A percentile compares a stretch with the other conserved stretches of the same genome.
These are phyloP conservation scores for Spialia ferax DNA, from an alignment of 2,888 invertebrate species.

Conservation along the genomic window DNA sequence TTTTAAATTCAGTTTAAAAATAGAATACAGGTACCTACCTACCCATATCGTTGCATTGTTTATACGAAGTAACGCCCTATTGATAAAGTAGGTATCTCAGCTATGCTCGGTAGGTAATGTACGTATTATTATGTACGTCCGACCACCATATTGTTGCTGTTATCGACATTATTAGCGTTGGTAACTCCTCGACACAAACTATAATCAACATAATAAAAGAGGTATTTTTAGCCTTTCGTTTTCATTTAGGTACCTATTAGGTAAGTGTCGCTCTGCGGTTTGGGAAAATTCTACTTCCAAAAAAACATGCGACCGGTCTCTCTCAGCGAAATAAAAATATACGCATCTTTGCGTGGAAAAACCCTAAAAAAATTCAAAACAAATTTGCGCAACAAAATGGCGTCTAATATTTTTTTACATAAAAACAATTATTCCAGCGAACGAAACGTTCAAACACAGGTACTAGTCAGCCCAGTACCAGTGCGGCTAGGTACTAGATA, in stretches of 20 bases:
- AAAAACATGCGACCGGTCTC: neutral
- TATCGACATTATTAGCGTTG: conserved; percentile 48
- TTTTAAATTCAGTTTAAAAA: conserved; percentile 27
- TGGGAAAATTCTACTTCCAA: neutral
- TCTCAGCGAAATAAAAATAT: neutral
- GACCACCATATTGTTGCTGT: conserved; percentile 48
- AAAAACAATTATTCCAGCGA: conserved; percentile 57
- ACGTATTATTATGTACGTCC: conserved; percentile 7
- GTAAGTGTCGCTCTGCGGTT: neutral
- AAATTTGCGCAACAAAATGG: conserved; percentile 56
- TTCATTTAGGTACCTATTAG: neutral
- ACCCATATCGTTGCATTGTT: conserved; percentile 21
- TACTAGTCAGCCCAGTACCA: conserved; percentile 48
- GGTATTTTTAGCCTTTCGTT: neutral
- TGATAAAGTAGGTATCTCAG: conserved; percentile 22
- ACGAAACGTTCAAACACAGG: conserved; percentile 58
- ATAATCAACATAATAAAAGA: conserved; percentile 20
- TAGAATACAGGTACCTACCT: neutral
- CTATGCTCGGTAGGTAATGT: neutral
- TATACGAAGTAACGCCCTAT: conserved; percentile 44
- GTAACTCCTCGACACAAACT: conserved; percentile 35
- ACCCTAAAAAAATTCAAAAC: conserved; percentile 35
- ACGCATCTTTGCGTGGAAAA: neutral
- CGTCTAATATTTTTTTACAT: conserved; percentile 43
- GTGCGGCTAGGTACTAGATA: conserved; percentile 59